phyloP scores from a whole-genome alignment of 2,113 vertebrate genomes.

The Etheostoma spectabile region DNA sequence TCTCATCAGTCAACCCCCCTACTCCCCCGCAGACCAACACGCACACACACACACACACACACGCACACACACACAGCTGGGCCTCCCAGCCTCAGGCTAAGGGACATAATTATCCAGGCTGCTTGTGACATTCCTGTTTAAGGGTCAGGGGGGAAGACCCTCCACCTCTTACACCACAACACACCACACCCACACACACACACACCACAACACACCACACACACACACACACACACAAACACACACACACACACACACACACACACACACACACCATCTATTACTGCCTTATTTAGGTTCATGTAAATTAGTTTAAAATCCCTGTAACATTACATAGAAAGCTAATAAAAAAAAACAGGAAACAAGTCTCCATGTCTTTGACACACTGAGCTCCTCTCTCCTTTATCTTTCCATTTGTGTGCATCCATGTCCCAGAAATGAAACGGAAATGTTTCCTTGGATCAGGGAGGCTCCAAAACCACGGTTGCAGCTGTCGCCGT shows the following conservation, averaged over 20 bases:
- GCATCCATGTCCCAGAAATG: too few relatives aligned
- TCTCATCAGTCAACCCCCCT: conserved; percentile 24
- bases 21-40: neutral
- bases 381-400: too few relatives aligned
- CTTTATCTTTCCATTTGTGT: too few relatives aligned
- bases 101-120: conserved; percentile 82
- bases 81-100: conserved; percentile 60
- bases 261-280: neutral
- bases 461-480: too few relatives aligned
- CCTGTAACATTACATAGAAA: neutral
- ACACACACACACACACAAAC: neutral
- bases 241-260: neutral
- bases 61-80: conserved; percentile 58
- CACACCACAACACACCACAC: too few relatives aligned
- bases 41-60: conserved; percentile 26
- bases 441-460: too few relatives aligned
- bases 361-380: too few relatives aligned
- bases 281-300: conserved; percentile 75
- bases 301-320: neutral
- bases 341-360: too few relatives aligned
- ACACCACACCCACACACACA: too few relatives aligned
- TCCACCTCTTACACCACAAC: too few relatives aligned
- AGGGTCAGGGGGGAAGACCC: conserved; percentile 83
- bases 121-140: conserved; percentile 82
- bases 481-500: too few relatives aligned